Conservation (phyloP, 2,888 invertebrate genomes). For the Sminthurinus aureus region DNA sequence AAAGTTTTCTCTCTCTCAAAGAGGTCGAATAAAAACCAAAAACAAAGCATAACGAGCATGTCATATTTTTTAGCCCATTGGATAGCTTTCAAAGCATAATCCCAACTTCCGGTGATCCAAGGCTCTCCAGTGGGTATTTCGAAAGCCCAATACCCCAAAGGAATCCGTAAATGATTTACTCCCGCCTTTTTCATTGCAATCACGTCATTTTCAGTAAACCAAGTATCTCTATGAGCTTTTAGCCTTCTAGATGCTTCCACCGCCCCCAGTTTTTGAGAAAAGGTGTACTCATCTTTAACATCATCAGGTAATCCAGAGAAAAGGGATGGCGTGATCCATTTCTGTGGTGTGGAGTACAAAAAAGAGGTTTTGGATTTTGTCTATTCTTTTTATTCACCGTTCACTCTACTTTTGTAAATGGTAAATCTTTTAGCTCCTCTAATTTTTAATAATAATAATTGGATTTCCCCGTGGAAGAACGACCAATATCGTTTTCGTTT, state of each 20-base stretch:
- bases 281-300: slow-evolving; percentile 46
- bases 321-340: slow-evolving; percentile 52
- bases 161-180: slow-evolving; percentile 57
- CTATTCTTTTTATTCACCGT: too few relatives aligned
- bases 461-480: too few relatives aligned
- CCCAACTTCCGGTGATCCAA: slow-evolving; percentile 52
- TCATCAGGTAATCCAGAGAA: slow-evolving; percentile 39
- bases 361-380: too few relatives aligned
- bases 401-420: too few relatives aligned
- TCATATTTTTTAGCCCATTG: too few relatives aligned
- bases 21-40: too few relatives aligned
- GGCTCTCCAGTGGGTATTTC: slow-evolving; percentile 53
- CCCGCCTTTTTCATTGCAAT: slow-evolving; percentile 49
- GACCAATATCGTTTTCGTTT: too few relatives aligned
- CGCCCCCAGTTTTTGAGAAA: slow-evolving; percentile 49
- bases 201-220: slow-evolving; percentile 57
- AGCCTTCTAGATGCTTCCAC: slow-evolving; percentile 47
- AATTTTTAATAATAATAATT: too few relatives aligned
- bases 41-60: too few relatives aligned
- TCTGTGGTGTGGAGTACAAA: too few relatives aligned
- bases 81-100: slow-evolving; percentile 47
- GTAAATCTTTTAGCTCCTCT: too few relatives aligned
- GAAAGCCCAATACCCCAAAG: slow-evolving; percentile 57
- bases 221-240: slow-evolving; percentile 53
- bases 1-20: too few relatives aligned